These are phyloP conservation scores for Mormyrops boulengeri DNA, from an alignment of 2,797 vertebrate species.

Conservation along the genomic window DNA sequence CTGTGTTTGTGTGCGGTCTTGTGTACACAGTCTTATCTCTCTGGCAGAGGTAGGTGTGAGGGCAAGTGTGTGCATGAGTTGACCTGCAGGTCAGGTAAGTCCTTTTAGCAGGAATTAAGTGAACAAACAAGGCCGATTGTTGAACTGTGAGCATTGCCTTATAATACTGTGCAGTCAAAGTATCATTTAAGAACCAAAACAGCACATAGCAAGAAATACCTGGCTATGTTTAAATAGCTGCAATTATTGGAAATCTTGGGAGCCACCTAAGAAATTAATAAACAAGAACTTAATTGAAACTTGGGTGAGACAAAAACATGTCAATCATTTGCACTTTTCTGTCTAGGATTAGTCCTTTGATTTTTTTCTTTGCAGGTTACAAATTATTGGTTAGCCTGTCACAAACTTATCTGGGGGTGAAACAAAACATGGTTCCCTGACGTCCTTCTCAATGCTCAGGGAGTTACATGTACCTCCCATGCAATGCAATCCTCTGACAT, in stretches of 20 bases:
- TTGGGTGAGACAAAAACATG: neutral
- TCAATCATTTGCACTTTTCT: neutral
- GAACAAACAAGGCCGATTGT: neutral
- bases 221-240: neutral
- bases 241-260: neutral
- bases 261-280: neutral
- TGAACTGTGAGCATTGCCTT: neutral
- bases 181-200: neutral
- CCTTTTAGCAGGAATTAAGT: slow-evolving; percentile 30
- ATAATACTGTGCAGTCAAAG: neutral
- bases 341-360: neutral
- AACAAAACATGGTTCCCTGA: neutral
- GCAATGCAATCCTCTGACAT: neutral
- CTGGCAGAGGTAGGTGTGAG: slow-evolving; percentile 55
- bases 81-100: slow-evolving; percentile 24
- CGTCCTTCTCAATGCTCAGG: neutral
- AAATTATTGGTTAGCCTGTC: neutral
- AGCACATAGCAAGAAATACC: neutral
- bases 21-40: slow-evolving; percentile 27
- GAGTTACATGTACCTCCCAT: neutral
- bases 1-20: slow-evolving; percentile 17
- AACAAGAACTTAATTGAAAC: neutral
- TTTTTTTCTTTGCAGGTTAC: neutral
- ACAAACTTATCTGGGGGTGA: neutral
- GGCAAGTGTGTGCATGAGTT: slow-evolving; percentile 36